These are phyloP conservation scores for Chanos chanos DNA, from an alignment of 2,797 vertebrate species.

Conservation along the genomic window DNA sequence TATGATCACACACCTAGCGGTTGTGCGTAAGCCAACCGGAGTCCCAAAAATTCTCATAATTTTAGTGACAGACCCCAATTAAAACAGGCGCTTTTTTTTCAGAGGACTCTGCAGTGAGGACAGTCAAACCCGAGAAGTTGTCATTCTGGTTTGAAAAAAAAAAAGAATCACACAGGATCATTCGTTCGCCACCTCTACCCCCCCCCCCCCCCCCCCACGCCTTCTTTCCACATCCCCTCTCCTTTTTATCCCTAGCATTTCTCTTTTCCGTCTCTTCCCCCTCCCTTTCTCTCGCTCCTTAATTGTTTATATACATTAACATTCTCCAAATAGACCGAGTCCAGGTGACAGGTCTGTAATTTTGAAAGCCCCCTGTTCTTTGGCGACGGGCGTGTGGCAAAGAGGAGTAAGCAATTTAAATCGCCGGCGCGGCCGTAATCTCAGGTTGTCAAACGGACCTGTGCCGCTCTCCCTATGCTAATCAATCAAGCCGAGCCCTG, in stretches of 20 bases:
- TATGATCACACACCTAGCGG: no score
- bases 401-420: slow-evolving; percentile 91
- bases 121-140: neutral
- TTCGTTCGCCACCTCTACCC: slow-evolving; percentile 7
- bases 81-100: neutral
- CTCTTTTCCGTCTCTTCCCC: neutral
- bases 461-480: slow-evolving; percentile 94
- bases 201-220: no score
- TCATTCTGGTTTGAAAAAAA: neutral
- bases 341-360: slow-evolving; percentile 97
- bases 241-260: slow-evolving; percentile 34
- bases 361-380: slow-evolving; percentile 83
- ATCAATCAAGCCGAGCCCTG: slow-evolving; percentile 92
- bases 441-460: slow-evolving; percentile 89
- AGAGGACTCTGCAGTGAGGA: neutral
- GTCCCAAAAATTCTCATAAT: no score
- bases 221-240: slow-evolving; percentile 14
- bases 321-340: slow-evolving; percentile 90
- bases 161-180: neutral
- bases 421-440: slow-evolving; percentile 82
- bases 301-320: slow-evolving; percentile 99
- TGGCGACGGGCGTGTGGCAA: slow-evolving; percentile 63
- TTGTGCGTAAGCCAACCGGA: no score
- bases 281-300: slow-evolving; percentile 76
- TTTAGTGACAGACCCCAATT: neutral